Percentiles rank a stretch among this genome's conserved stretches.
Conservation (phyloP, 2,888 invertebrate species). For the Urechis unicinctus region DNA sequence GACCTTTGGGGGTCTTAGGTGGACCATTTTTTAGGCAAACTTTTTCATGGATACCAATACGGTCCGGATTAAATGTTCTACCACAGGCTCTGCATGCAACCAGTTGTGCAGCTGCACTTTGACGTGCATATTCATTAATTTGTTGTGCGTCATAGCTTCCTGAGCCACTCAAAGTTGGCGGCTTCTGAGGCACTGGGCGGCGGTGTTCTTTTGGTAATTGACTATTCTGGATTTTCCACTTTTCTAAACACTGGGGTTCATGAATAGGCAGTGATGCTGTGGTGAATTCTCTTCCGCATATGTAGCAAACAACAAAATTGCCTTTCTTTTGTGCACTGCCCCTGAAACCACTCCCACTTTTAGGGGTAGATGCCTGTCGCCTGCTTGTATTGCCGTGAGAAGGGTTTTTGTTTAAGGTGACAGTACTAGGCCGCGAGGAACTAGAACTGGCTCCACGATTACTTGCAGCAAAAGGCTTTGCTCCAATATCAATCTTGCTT, state of each 20-base stretch:
- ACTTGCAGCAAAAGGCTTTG: constrained; percentile 7
- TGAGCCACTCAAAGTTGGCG: constrained; percentile 25
- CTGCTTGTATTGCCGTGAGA: not conserved
- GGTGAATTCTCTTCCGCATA: constrained; percentile 63
- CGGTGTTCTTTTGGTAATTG: constrained; percentile 55
- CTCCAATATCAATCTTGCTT: constrained; percentile 23
- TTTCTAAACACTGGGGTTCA: constrained; percentile 62
- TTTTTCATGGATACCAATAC: constrained; percentile 15
- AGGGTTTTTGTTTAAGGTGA: no score
- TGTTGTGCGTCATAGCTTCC: constrained; percentile 16
- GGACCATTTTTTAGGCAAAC: constrained; percentile 8
- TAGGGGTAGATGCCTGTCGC: not conserved
- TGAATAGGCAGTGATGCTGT: constrained; percentile 60
- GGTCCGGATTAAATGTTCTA: constrained; percentile 16
- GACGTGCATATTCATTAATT: constrained; percentile 35
- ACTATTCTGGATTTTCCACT: constrained; percentile 58
- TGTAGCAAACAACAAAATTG: constrained; percentile 54
- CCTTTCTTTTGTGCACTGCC: not conserved
- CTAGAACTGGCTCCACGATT: constrained; percentile 10
- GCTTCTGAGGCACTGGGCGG: constrained; percentile 57
- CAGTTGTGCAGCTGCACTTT: constrained; percentile 11
- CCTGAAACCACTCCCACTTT: not conserved
- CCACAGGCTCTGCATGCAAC: constrained; percentile 18
- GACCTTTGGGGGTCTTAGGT: not conserved
- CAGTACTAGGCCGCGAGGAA: not conserved